Conservation (phyloP, 2,888 invertebrate species). For the Colletes collaris region DNA sequence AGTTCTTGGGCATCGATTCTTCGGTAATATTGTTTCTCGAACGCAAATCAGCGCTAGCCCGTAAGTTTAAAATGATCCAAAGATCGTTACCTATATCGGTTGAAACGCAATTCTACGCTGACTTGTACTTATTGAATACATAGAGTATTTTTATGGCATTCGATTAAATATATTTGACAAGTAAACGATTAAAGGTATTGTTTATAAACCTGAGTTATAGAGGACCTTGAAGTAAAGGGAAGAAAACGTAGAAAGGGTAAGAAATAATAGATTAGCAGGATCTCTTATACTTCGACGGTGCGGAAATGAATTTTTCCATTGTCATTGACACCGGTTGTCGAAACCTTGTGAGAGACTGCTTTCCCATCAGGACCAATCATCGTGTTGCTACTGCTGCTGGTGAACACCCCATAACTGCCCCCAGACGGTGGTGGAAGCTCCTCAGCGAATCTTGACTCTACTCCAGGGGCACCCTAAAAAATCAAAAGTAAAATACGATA, state of each 20-base stretch:
- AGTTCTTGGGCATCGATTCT: background rate
- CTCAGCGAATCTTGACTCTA: constrained; percentile 77
- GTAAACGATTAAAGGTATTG: constrained; percentile 24
- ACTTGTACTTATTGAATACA: constrained; percentile 19
- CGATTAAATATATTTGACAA: constrained; percentile 27
- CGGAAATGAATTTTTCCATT: constrained; percentile 89
- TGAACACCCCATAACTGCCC: constrained; percentile 85
- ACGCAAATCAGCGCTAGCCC: too few species aligned
- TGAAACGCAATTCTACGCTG: background rate
- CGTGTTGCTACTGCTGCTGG: constrained; percentile 86
- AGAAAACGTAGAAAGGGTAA: background rate
- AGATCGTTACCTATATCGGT: background rate
- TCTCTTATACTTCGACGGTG: constrained; percentile 82
- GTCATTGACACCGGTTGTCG: constrained; percentile 88
- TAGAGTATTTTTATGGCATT: constrained; percentile 47
- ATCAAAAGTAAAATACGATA: background rate
- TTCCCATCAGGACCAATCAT: constrained; percentile 85
- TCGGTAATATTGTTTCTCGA: too few species aligned
- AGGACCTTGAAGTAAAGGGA: constrained; percentile 7
- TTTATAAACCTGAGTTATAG: constrained; percentile 44
- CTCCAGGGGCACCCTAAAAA: constrained; percentile 69
- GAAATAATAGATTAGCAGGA: background rate
- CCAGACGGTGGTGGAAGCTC: constrained; percentile 74
- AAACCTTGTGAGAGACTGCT: constrained; percentile 84
- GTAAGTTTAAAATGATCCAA: background rate